Conservation (phyloP, 64 coral and sea anemone species). For the Stichodactyla helianthus region DNA sequence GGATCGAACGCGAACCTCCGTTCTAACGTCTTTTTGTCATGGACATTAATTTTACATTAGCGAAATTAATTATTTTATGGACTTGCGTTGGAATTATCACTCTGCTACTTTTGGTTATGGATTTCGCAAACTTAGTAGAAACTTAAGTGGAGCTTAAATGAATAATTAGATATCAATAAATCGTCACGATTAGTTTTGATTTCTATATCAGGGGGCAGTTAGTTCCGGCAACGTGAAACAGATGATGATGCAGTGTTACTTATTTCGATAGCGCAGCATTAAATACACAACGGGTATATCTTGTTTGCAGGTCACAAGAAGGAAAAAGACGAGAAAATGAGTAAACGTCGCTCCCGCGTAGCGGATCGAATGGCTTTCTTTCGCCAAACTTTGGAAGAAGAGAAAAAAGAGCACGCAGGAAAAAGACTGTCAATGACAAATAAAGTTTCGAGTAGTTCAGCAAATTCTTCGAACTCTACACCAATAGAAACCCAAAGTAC, state of each 20-base stretch:
- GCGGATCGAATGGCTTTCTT: conserved; percentile 88
- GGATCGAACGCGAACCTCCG: neutral
- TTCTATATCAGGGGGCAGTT: too few species aligned
- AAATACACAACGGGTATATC: neutral
- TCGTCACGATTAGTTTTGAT: too few species aligned
- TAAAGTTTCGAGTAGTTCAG: neutral
- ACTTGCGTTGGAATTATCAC: too few species aligned
- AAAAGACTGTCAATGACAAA: neutral
- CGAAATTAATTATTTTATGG: too few species aligned
- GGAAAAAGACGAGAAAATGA: neutral
- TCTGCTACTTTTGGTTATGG: too few species aligned
- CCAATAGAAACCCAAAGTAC: neutral
- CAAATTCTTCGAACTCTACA: neutral
- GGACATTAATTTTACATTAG: too few species aligned
- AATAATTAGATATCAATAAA: too few species aligned
- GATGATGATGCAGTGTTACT: neutral
- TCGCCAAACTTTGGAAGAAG: conserved; percentile 62
- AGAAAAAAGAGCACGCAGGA: conserved; percentile 27
- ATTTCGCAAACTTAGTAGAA: too few species aligned
- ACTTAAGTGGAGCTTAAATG: too few species aligned
- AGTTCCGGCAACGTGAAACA: neutral
- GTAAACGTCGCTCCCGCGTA: conserved; percentile 42
- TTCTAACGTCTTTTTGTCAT: too few species aligned
- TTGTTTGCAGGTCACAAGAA: neutral
- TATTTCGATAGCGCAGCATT: neutral